These are phyloP conservation scores for Propithecus deckenii DNA, from an alignment of 2,797 vertebrate genomes.

Conservation along the genomic window DNA sequence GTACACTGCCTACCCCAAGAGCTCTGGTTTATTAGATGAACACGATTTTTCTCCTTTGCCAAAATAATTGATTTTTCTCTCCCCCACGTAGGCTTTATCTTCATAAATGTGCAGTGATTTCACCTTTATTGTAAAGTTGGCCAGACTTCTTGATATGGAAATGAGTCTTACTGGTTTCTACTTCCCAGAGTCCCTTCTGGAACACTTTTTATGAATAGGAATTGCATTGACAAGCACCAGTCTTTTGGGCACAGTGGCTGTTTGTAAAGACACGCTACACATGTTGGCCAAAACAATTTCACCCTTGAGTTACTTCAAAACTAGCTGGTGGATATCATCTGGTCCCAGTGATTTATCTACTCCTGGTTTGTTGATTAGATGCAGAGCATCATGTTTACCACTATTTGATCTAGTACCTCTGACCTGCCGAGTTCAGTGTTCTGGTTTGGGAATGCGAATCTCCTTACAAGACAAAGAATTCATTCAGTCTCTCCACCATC, in stretches of 20 bases:
- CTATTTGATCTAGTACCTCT: slow-evolving; percentile 70
- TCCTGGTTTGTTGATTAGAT: slow-evolving; percentile 64
- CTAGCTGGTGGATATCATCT: slow-evolving; percentile 68
- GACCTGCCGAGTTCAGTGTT: slow-evolving; percentile 51
- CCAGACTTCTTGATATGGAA: slow-evolving; percentile 52
- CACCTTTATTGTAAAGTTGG: slow-evolving; percentile 34
- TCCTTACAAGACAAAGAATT: slow-evolving; percentile 63
- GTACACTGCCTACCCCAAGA: background rate
- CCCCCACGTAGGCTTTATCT: background rate
- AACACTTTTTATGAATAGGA: slow-evolving; percentile 60
- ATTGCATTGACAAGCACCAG: slow-evolving; percentile 50
- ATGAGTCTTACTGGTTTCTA: slow-evolving; percentile 52
- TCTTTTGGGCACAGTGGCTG: slow-evolving; percentile 52
- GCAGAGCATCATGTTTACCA: slow-evolving; percentile 63
- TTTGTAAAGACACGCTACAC: slow-evolving; percentile 64
- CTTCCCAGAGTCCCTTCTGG: slow-evolving; percentile 60
- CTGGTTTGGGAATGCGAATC: slow-evolving; percentile 53
- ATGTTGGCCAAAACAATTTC: slow-evolving; percentile 73
- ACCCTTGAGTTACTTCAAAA: slow-evolving; percentile 68
- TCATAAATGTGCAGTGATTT: slow-evolving; percentile 14
- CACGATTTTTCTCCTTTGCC: background rate
- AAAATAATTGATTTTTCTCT: slow-evolving; percentile 15
- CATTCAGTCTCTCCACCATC: slow-evolving; percentile 59
- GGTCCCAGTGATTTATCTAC: slow-evolving; percentile 67
- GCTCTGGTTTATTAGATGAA: slow-evolving; percentile 39